These are phyloP conservation scores for Zosterops pallidus DNA, from an alignment of 2,113 vertebrate genomes.

Conservation along the genomic window DNA sequence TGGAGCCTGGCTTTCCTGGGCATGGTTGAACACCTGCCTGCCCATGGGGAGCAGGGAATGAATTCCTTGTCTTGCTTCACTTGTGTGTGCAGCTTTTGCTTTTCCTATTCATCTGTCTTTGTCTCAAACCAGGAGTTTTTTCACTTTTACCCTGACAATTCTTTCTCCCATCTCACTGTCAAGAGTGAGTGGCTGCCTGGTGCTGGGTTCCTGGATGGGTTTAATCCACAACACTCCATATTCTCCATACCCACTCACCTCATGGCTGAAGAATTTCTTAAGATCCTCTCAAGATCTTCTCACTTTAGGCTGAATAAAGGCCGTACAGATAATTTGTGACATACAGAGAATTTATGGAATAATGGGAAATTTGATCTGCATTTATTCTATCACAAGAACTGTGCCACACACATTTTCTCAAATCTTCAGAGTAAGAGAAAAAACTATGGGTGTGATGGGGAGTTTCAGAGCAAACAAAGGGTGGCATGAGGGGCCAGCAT, in stretches of 20 bases:
- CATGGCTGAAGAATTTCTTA: neutral
- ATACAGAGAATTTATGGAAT: neutral
- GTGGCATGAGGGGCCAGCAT: neutral
- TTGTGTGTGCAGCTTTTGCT: neutral
- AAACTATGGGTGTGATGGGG: neutral
- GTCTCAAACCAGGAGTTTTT: neutral
- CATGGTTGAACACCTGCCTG: neutral
- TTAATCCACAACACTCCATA: neutral
- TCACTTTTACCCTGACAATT: neutral
- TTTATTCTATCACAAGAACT: neutral
- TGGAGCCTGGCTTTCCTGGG: neutral
- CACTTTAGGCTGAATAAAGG: neutral
- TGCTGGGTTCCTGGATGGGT: neutral
- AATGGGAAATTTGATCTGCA: accelerated
- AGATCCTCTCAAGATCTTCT: neutral
- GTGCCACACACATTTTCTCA: neutral
- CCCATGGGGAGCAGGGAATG: neutral
- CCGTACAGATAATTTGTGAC: neutral
- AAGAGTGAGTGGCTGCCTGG: neutral
- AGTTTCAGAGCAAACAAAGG: neutral
- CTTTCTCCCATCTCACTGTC: too few species aligned
- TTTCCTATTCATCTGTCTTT: neutral
- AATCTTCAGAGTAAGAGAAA: neutral
- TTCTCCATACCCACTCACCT: neutral
- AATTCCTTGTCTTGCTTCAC: neutral